Evolutionary conservation across 2,888 invertebrate species (phyloP), one percentile per base, ranked within the genome.

Genomic region (Beris chalybata): DNA sequence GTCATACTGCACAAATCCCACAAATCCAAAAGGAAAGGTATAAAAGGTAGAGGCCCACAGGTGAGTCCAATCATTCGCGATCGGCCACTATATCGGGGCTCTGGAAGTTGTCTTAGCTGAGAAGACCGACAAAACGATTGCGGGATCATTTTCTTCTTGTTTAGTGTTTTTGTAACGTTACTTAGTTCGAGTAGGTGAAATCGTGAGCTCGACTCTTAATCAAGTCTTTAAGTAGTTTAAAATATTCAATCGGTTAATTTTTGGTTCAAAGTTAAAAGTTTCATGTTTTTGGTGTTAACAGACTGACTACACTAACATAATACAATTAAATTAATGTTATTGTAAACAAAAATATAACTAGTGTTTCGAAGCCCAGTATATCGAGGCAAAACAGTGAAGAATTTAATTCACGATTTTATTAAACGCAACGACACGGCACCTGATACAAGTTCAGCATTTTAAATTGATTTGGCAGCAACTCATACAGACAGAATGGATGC

Each of bases 21-120:
- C 61, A 50, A 52, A 58, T 54, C 54, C 31, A 30, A 54, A 63
- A 69, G 56, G 59, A 69, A 66, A 69, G 64, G 66, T 69, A 69
- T 69, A 69, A 66, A 69, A 69, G 69, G 64, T 66, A 59, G 66
- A 64, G 64, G 55, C 47, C 52, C 58, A 58, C 50, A 5, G 59
- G 53, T 55, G 52, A 59, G 61, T 59, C 59, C 66, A 65, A 64
- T 69, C 69, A 66, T 64, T 69, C 64, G 69, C 57, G 57, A 52
- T 64, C 59, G 54, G 29, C 38, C 61, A 61, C 61, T 47, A 38
- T 50, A 45, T 61, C 52, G 61, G 61, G 22, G 15, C 61, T 50
- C 61, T 61, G 61, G 43, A 50, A 61, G 45, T 57, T 57, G 58
- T 50, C 50, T 52, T 61, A 52, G 52, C 61, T 52, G 61, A 61